Evolutionary conservation across 2,113 vertebrate species (phyloP).

Genomic region (Anolis carolinensis): DNA sequence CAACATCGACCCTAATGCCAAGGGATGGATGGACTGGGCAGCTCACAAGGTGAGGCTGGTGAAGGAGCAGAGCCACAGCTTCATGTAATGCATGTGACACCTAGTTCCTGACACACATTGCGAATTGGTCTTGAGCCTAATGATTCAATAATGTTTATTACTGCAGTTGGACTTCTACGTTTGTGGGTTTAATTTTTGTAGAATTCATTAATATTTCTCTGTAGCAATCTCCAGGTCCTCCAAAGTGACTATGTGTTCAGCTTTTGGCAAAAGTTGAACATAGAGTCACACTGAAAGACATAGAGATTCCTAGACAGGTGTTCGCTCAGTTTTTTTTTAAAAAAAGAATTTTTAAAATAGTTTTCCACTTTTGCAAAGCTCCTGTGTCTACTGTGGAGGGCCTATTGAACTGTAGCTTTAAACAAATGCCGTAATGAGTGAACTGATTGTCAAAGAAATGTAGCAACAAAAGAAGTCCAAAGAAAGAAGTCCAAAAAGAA

Average conservation of each 20-base stretch:
- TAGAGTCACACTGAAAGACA: too few relatives aligned
- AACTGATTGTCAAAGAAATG: background rate
- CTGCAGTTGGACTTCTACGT: too few relatives aligned
- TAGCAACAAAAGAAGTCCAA: background rate
- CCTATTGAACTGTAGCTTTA: background rate
- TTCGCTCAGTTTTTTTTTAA: too few relatives aligned
- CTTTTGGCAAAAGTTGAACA: too few relatives aligned
- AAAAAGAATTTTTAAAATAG: too few relatives aligned
- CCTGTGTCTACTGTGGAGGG: too few relatives aligned
- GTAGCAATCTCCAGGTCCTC: too few relatives aligned
- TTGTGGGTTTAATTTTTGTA: too few relatives aligned
- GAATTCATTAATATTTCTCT: too few relatives aligned
- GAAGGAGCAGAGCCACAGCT: background rate
- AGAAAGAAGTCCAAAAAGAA: background rate
- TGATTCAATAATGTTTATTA: background rate
- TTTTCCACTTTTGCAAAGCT: too few relatives aligned
- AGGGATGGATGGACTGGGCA: conserved; percentile 94
- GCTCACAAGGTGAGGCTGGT: conserved; percentile 84
- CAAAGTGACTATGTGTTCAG: too few relatives aligned
- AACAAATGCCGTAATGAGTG: background rate
- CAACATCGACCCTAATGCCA: conserved; percentile 88
- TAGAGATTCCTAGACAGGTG: too few relatives aligned
- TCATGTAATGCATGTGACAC: background rate
- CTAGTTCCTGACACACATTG: background rate
- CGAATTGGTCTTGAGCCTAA: background rate